phyloP scores from a whole-genome alignment of 1,140 invertebrate species.

The Scaptomyza graminum region DNA sequence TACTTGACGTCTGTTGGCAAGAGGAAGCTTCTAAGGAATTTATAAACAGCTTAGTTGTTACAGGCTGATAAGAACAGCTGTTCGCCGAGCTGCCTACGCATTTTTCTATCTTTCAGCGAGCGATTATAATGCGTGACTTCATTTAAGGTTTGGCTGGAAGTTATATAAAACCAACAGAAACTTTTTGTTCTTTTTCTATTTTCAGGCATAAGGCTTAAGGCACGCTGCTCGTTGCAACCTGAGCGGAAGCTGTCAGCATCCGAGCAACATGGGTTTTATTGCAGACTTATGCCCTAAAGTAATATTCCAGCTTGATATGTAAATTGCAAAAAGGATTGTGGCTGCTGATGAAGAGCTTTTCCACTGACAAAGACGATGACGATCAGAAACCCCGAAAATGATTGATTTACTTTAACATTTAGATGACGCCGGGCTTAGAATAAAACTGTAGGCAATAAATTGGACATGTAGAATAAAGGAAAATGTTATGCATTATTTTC shows the following conservation, averaged over 20 bases:
- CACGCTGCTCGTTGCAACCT: slow-evolving; percentile 4
- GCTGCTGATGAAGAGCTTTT: slow-evolving; percentile 24
- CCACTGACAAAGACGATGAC: not conserved
- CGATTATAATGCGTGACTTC: not conserved
- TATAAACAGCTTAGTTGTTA: slow-evolving; percentile 21
- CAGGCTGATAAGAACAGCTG: slow-evolving; percentile 23
- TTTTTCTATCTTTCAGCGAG: slow-evolving; percentile 3
- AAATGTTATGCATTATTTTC: not conserved
- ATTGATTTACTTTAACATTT: slow-evolving; percentile 15
- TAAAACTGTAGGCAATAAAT: not conserved
- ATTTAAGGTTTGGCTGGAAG: not conserved
- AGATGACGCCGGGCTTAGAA: not conserved
- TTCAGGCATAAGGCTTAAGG: slow-evolving; percentile 6
- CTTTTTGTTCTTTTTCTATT: not conserved
- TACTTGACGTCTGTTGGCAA: slow-evolving; percentile 34
- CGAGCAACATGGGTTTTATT: slow-evolving; percentile 50
- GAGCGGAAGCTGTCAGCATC: slow-evolving; percentile 17
- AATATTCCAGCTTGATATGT: not conserved
- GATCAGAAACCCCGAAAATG: not conserved
- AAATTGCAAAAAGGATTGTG: slow-evolving; percentile 11
- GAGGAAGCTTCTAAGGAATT: slow-evolving; percentile 1
- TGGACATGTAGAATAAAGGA: not conserved
- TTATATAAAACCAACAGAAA: not conserved
- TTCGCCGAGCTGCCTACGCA: slow-evolving; percentile 11
- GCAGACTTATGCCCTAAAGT: slow-evolving; percentile 32